These are phyloP conservation scores for Novumbra hubbsi DNA, from an alignment of 2,797 vertebrate species.

Conservation along the genomic window DNA sequence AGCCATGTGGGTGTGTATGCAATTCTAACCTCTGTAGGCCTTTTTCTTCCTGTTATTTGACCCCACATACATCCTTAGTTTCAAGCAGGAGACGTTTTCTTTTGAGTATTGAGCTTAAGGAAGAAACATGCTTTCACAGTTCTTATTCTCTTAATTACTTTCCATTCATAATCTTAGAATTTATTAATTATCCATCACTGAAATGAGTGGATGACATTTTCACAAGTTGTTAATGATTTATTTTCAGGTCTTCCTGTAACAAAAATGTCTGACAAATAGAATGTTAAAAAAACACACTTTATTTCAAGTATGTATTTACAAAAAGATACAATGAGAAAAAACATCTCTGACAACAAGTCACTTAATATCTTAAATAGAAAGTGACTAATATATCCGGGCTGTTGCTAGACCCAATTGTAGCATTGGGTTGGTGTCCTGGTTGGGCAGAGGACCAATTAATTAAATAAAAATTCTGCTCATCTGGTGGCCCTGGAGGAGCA, in stretches of 20 bases:
- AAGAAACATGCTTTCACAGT: neutral
- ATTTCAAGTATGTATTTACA: slow-evolving; percentile 68
- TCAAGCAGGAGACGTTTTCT: neutral
- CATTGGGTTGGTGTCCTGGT: no score
- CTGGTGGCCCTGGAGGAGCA: neutral
- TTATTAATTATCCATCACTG: neutral
- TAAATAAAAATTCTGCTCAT: no score
- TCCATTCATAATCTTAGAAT: neutral
- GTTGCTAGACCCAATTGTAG: no score
- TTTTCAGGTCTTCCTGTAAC: no score
- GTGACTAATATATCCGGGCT: neutral
- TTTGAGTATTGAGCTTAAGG: neutral
- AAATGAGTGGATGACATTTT: neutral
- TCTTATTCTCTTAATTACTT: neutral
- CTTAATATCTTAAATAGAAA: slow-evolving; percentile 20
- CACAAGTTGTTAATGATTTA: neutral
- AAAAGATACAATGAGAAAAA: slow-evolving; percentile 63
- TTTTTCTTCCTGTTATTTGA: no score
- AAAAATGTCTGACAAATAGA: slow-evolving; percentile 33
- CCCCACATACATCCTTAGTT: no score
- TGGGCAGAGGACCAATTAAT: no score
- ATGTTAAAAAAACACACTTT: slow-evolving; percentile 59
- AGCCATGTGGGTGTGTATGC: no score
- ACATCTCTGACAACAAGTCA: slow-evolving; percentile 33
- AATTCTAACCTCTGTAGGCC: no score